A percentile compares a stretch with the other conserved stretches of the same genome.
Conservation (phyloP, 2,888 invertebrate species). For the Rotaria macrura region DNA sequence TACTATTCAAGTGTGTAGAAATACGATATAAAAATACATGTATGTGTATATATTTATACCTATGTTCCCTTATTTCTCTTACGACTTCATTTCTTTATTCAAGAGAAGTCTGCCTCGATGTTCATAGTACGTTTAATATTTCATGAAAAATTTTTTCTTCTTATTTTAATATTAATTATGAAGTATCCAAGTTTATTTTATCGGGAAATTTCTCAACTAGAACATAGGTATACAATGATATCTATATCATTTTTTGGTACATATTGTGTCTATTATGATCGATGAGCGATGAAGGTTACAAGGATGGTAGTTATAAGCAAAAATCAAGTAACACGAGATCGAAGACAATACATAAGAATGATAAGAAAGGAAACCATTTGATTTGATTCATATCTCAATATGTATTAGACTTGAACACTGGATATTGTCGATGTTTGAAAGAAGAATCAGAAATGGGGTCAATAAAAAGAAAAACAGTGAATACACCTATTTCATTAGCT, state of each 20-base stretch:
- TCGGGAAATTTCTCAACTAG: too few relatives aligned
- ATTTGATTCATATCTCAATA: background rate
- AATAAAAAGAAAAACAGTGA: background rate
- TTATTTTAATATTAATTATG: too few relatives aligned
- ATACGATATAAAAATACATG: too few relatives aligned
- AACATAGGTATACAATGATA: too few relatives aligned
- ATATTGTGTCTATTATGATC: background rate
- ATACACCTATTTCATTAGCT: background rate
- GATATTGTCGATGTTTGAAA: background rate
- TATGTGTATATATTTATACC: too few relatives aligned
- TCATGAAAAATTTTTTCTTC: too few relatives aligned
- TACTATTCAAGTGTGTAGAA: too few relatives aligned
- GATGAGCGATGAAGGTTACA: background rate
- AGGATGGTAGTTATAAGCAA: background rate
- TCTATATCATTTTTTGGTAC: background rate
- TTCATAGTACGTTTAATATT: too few relatives aligned
- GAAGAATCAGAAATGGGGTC: background rate
- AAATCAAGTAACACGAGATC: background rate
- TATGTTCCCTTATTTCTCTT: too few relatives aligned
- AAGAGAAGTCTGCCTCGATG: too few relatives aligned
- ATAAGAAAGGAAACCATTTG: background rate
- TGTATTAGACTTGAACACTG: background rate
- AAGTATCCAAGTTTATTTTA: too few relatives aligned
- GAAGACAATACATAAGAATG: background rate
- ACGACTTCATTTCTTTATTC: too few relatives aligned